Evolutionary conservation across 2,797 vertebrate genomes (phyloP).

Genomic region (Gallinago solitaria): DNA sequence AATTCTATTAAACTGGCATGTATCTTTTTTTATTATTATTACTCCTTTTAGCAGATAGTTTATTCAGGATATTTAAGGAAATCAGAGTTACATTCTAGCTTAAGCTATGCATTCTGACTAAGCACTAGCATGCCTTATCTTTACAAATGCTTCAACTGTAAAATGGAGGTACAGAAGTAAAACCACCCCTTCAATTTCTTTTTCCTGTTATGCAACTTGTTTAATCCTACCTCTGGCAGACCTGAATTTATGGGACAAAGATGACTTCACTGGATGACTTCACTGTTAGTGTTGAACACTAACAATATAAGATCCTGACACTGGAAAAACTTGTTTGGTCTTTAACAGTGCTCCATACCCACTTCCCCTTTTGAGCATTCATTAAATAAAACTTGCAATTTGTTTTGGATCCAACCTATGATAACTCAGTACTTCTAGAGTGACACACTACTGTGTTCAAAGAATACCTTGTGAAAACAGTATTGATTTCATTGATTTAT

Average conservation of each 20-base stretch:
- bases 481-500: not conserved
- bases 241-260: not conserved
- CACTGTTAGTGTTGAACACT: too few relatives aligned
- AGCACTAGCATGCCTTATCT: not conserved
- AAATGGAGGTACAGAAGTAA: not conserved
- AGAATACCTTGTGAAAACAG: not conserved
- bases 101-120: not conserved
- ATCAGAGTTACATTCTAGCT: not conserved
- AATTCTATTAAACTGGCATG: fast-evolving
- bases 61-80: not conserved
- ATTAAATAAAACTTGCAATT: not conserved
- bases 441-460: not conserved
- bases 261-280: not conserved
- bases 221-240: not conserved
- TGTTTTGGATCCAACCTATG: not conserved
- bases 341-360: not conserved
- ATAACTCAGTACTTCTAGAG: not conserved
- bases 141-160: not conserved
- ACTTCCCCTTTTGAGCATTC: not conserved
- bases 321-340: not conserved
- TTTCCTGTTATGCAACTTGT: not conserved
- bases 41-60: not conserved
- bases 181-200: not conserved
- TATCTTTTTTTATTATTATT: not conserved
- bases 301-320: not conserved